phyloP scores from a whole-genome alignment of 2,797 vertebrate species.

The Myotis daubentonii region DNA sequence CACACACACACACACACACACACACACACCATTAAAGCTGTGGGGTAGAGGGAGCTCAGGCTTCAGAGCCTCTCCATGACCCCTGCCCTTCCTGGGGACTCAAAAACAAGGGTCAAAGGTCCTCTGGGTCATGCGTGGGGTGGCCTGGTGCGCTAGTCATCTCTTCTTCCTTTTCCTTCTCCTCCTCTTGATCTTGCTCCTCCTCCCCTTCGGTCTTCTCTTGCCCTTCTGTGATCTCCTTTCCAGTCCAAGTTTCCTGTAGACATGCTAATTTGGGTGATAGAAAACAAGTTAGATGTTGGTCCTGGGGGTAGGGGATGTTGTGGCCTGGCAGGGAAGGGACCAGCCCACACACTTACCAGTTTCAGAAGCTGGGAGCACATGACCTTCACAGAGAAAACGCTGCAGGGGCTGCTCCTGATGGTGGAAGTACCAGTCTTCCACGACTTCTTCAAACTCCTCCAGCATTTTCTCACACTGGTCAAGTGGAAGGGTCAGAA shows the following conservation, averaged over 20 bases:
- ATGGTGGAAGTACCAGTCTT: conserved; percentile 93
- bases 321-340: not conserved
- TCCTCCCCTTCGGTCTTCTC: conserved; percentile 40
- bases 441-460: conserved; percentile 90
- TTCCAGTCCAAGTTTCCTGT: conserved; percentile 87
- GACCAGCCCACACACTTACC: conserved; percentile 77
- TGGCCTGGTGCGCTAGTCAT: not conserved
- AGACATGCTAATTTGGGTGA: conserved; percentile 87
- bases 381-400: conserved; percentile 89
- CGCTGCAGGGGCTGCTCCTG: conserved; percentile 89
- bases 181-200: conserved; percentile 80
- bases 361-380: conserved; percentile 86
- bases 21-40: not conserved
- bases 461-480: conserved; percentile 94
- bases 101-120: conserved; percentile 71
- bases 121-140: conserved; percentile 60
- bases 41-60: not conserved
- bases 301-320: not conserved
- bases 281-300: not conserved
- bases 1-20: not conserved
- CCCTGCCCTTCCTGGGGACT: not conserved
- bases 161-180: not conserved
- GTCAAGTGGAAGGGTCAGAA: conserved; percentile 21
- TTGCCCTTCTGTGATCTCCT: conserved; percentile 76
- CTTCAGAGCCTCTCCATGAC: not conserved